Evolutionary conservation across 53 echinoderm and acorn worm genomes (phyloP), one percentile per base, ranked within the genome.

Genomic region (Temnopleurus reevesii): DNA sequence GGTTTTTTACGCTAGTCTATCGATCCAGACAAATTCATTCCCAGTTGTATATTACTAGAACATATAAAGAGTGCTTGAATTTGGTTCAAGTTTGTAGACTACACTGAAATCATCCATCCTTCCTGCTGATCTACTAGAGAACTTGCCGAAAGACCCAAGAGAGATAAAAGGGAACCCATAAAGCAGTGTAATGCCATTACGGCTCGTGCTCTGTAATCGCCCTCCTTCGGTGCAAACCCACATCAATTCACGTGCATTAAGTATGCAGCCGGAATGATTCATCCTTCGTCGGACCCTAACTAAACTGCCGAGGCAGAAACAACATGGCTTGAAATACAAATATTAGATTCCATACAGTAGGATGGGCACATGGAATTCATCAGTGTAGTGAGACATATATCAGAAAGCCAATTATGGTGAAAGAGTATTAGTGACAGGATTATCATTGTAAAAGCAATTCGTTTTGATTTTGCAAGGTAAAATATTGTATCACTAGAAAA

Each of bases 161-260:
- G 79, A 79, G 79, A 12, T 15, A 17, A 27, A 29, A n/a, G 49
- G 8, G 28, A 8, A 8, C 15, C 49, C 28, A 35, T n/a, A 46
- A 79, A 79, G 79, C 24, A 79, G 51, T 49, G 79, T 79, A 47
- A 79, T 79, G 49, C 45, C 79, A 79, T 79, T 79, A 79, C 5
- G 79, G 79, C 24, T 44, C 15, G 51, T 46, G 79, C 49, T 8
- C 9, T 79, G 79, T 79, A 79, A 79, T 79, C 49, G 28, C 27
- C 79, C 18, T 49, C 9, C 49, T 28, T 15, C 29, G 46, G 25
- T 49, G 28, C 79, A 15, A 28, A 79, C 79, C 49, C 49, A 49
- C 79, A 79, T 79, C 79, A 71, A 71, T 71, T 79, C 79, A 46
- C 79, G 41, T 17, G 15, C 79, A 49, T 79, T 46, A 47, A 79